Evolutionary conservation across 1,140 invertebrate species (phyloP).

Genomic region (Battus philenor): DNA sequence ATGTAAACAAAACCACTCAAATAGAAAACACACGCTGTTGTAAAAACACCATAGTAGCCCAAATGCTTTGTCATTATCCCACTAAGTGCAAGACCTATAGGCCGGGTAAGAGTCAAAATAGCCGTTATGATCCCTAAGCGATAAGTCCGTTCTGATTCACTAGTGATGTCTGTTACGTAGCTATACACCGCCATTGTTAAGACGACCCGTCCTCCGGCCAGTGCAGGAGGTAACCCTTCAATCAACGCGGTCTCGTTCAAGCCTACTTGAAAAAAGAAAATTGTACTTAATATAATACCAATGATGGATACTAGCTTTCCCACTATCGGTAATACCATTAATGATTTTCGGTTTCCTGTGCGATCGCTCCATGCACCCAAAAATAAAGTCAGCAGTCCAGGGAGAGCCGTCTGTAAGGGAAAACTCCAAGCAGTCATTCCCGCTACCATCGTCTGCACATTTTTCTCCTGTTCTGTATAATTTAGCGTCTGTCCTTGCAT

Average conservation of each 20-base stretch:
- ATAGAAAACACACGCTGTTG: conserved; percentile 64
- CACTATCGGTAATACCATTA: conserved; percentile 76
- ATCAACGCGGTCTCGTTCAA: conserved; percentile 75
- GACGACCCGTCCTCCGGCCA: conserved; percentile 76
- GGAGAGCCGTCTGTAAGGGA: conserved; percentile 76
- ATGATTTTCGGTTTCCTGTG: conserved; percentile 77
- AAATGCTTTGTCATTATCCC: conserved; percentile 67
- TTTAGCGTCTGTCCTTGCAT: conserved; percentile 67
- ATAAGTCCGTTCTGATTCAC: conserved; percentile 76
- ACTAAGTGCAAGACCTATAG: conserved; percentile 68
- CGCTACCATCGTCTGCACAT: conserved; percentile 76
- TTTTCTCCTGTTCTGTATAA: conserved; percentile 68
- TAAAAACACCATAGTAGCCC: conserved; percentile 72
- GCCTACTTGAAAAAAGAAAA: conserved; percentile 75
- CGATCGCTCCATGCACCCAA: conserved; percentile 80
- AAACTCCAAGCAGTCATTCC: conserved; percentile 78
- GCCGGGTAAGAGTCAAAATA: conserved; percentile 70
- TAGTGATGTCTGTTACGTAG: conserved; percentile 78
- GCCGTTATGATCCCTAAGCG: conserved; percentile 77
- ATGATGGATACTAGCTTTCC: conserved; percentile 73
- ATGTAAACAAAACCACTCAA: conserved; percentile 68
- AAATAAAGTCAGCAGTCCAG: conserved; percentile 76
- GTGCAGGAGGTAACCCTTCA: conserved; percentile 75
- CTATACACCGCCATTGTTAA: conserved; percentile 78
- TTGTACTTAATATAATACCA: conserved; percentile 74